These are phyloP conservation scores for Miniopterus natalensis DNA, from an alignment of 2,113 vertebrate genomes.

Conservation along the genomic window DNA sequence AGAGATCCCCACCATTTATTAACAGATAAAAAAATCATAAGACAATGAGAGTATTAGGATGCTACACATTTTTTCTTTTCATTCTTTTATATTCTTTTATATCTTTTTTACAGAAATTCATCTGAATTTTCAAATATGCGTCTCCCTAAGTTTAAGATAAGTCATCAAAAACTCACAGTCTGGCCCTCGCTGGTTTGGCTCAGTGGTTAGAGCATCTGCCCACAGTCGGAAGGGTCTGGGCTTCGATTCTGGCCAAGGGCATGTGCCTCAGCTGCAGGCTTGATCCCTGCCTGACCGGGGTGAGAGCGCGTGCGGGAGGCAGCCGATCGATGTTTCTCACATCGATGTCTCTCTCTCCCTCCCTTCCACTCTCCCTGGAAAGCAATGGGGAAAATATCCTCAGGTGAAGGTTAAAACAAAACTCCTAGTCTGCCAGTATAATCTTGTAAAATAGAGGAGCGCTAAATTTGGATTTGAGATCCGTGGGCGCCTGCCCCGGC, in stretches of 20 bases:
- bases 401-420: not conserved
- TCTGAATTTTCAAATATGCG: not conserved
- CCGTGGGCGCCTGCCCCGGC: rapidly evolving
- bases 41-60: not conserved
- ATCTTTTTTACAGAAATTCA: not conserved
- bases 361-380: too few relatives aligned
- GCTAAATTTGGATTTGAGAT: not conserved
- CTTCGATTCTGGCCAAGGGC: too few relatives aligned
- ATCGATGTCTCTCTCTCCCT: too few relatives aligned
- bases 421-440: not conserved
- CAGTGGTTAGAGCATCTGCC: too few relatives aligned
- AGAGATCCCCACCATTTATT: not conserved
- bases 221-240: too few relatives aligned
- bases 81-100: not conserved
- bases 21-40: slow-evolving; percentile 4
- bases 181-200: not conserved
- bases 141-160: not conserved
- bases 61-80: not conserved
- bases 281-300: too few relatives aligned
- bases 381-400: too few relatives aligned
- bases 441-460: not conserved
- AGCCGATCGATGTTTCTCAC: too few relatives aligned
- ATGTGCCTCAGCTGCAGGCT: too few relatives aligned
- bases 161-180: not conserved
- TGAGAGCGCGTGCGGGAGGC: too few relatives aligned